Conservation (phyloP, 2,888 invertebrate species). For the Chloroclystis v-ata region DNA sequence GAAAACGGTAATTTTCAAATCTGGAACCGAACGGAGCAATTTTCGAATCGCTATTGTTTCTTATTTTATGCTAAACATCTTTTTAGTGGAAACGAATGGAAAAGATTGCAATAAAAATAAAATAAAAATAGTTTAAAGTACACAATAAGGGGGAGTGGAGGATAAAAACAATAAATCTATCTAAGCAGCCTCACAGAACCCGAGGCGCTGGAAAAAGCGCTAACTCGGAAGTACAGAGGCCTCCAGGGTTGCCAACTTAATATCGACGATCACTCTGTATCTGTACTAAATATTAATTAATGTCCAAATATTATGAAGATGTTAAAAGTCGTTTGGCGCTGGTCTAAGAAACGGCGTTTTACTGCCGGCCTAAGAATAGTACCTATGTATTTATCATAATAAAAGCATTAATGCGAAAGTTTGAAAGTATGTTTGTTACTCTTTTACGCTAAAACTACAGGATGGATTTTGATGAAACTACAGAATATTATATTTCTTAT, state of each 20-base stretch:
- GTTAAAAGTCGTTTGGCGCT: too few relatives aligned
- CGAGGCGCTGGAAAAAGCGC: constrained; percentile 46
- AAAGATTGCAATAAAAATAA: constrained; percentile 13
- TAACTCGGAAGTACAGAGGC: constrained; percentile 39
- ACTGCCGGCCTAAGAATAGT: too few relatives aligned
- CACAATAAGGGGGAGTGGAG: constrained; percentile 24
- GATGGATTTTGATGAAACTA: too few relatives aligned
- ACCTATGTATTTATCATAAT: too few relatives aligned
- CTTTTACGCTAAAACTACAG: too few relatives aligned
- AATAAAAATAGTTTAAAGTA: constrained; percentile 14
- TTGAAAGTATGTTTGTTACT: too few relatives aligned
- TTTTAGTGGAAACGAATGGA: neutral
- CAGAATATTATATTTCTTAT: too few relatives aligned
- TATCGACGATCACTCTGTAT: too few relatives aligned
- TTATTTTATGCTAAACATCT: neutral
- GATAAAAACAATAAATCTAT: constrained; percentile 38
- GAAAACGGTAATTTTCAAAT: constrained; percentile 14
- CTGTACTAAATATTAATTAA: too few relatives aligned
- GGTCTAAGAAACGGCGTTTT: too few relatives aligned
- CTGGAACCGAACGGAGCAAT: constrained; percentile 12
- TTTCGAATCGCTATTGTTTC: constrained; percentile 7
- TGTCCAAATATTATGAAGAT: too few relatives aligned
- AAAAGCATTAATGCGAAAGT: too few relatives aligned
- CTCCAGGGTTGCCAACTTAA: constrained; percentile 38
- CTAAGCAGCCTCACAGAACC: constrained; percentile 30